phyloP scores from a whole-genome alignment of 2,888 invertebrate species.

The Strigamia maritima region DNA sequence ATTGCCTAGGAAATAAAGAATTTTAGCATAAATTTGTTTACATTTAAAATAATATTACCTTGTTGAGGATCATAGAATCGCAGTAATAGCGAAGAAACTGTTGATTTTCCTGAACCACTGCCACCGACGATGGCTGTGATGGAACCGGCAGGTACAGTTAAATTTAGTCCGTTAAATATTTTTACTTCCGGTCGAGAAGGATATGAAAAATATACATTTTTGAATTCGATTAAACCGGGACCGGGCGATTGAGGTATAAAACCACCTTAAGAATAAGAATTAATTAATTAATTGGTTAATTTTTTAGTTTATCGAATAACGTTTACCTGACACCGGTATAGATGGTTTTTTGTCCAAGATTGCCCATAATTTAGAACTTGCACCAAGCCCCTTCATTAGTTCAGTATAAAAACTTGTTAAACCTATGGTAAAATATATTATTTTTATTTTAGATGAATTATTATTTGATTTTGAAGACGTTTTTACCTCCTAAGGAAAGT shows the following conservation, averaged over 20 bases:
- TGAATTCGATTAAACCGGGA: slow-evolving; percentile 70
- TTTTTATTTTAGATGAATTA: background rate
- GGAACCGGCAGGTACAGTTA: slow-evolving; percentile 66
- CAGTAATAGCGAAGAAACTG: slow-evolving; percentile 76
- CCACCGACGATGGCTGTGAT: slow-evolving; percentile 83
- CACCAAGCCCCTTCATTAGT: slow-evolving; percentile 87
- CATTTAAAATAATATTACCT: slow-evolving; percentile 46
- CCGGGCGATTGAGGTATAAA: slow-evolving; percentile 58
- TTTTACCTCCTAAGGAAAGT: slow-evolving; percentile 73
- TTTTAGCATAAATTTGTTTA: background rate
- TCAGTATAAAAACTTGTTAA: slow-evolving; percentile 91
- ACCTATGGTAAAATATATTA: no score
- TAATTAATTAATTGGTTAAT: no score
- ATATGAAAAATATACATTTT: slow-evolving; percentile 71
- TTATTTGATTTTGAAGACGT: background rate
- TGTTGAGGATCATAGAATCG: slow-evolving; percentile 77
- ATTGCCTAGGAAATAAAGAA: slow-evolving; percentile 33
- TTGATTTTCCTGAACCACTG: slow-evolving; percentile 94
- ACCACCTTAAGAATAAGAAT: slow-evolving; percentile 58
- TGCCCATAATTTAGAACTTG: slow-evolving; percentile 83
- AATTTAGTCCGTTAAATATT: slow-evolving; percentile 65
- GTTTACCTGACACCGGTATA: slow-evolving; percentile 70
- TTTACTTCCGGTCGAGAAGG: slow-evolving; percentile 61
- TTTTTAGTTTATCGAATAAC: no score
- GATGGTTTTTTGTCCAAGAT: slow-evolving; percentile 74